phyloP scores from a whole-genome alignment of 2,797 vertebrate genomes.

The Todus mexicanus region DNA sequence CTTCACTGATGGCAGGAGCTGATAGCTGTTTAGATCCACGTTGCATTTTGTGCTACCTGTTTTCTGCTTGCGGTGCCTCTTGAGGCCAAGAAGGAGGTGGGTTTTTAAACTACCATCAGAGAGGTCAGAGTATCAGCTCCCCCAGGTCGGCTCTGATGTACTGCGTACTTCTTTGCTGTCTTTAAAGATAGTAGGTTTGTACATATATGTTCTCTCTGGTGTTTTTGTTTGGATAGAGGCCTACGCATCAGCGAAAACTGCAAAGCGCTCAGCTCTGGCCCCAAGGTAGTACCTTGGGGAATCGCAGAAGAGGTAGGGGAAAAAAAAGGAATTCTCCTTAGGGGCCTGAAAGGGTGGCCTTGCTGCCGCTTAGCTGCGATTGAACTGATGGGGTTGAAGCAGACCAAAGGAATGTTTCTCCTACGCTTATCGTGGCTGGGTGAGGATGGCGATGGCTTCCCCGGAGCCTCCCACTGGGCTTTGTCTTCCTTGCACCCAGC shows the following conservation, averaged over 20 bases:
- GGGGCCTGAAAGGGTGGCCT: background rate
- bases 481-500: background rate
- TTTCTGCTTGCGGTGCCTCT: background rate
- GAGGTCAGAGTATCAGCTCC: background rate
- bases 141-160: background rate
- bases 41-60: background rate
- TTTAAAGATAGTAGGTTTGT: background rate
- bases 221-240: background rate
- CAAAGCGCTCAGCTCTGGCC: background rate
- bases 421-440: background rate
- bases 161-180: background rate
- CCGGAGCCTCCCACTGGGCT: rapidly evolving
- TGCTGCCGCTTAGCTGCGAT: background rate
- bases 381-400: background rate
- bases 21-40: background rate
- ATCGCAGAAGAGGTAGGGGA: background rate
- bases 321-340: background rate
- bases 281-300: background rate
- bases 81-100: background rate
- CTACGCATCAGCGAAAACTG: background rate
- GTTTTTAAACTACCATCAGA: background rate
- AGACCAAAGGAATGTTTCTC: background rate
- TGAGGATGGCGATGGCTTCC: background rate
- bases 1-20: background rate
- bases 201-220: background rate